Evolutionary conservation across 2,888 invertebrate species (phyloP).

Genomic region (Epistrophella euchroma): DNA sequence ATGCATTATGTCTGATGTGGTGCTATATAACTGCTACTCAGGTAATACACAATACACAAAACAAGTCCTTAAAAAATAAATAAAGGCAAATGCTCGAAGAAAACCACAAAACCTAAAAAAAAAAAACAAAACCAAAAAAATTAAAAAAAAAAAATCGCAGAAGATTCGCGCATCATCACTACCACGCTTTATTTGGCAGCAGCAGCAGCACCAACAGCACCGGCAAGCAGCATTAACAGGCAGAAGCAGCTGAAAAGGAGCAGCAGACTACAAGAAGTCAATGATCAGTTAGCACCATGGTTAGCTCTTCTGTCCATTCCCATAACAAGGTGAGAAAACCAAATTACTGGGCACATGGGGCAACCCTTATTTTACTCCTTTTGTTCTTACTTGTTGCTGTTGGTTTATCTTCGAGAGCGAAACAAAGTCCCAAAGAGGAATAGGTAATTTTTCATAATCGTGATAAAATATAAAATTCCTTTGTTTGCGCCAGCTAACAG

Average conservation of each 20-base stretch:
- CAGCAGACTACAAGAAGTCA: slow-evolving; percentile 68
- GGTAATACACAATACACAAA: slow-evolving; percentile 61
- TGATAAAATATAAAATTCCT: slow-evolving; percentile 37
- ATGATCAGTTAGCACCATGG: slow-evolving; percentile 75
- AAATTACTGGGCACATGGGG: slow-evolving; percentile 68
- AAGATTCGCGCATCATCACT: slow-evolving; percentile 69
- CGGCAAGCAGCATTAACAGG: neutral
- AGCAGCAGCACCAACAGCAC: neutral
- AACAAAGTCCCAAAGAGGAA: slow-evolving; percentile 41
- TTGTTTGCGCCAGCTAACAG: slow-evolving; percentile 27
- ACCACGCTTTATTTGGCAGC: slow-evolving; percentile 49
- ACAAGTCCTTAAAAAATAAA: slow-evolving; percentile 21
- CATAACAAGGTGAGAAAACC: slow-evolving; percentile 75
- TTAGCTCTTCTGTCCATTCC: slow-evolving; percentile 68
- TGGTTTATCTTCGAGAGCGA: slow-evolving; percentile 17
- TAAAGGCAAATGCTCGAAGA: slow-evolving; percentile 7
- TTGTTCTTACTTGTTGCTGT: slow-evolving; percentile 21
- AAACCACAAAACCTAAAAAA: slow-evolving; percentile 11
- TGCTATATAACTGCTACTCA: slow-evolving; percentile 53
- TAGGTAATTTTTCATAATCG: slow-evolving; percentile 47
- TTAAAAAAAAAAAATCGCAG: slow-evolving; percentile 41
- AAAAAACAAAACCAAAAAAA: neutral
- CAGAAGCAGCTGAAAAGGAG: slow-evolving; percentile 33
- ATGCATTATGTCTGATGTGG: slow-evolving; percentile 60
- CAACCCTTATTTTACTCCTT: slow-evolving; percentile 20